Base-by-base conservation (phyloP, 2,113 vertebrate species). In the Vulpes ferrilata region DNA sequence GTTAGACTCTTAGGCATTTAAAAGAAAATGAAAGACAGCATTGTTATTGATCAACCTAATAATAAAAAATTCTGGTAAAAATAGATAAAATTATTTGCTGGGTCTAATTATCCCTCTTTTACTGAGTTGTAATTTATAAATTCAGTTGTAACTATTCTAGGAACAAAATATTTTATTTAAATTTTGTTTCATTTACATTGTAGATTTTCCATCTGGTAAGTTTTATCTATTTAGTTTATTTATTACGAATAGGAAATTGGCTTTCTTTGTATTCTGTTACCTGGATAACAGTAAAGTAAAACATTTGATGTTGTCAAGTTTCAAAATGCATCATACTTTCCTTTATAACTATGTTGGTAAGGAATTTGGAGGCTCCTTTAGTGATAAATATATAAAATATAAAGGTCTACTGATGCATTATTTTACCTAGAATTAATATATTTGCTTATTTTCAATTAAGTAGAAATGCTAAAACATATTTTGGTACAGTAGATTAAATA, bases 381-480 rank as follows among this genome's bases (percentile, higher is more conserved):
- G 53, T 35, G 1, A 67, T 23, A 35, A 88, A 78, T 69, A 57
- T 12, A 0, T 64, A 57, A 85, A 92, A 10, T 19, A 62, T 88
- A 57, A 78, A 64, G 67, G 16, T 67, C 19, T 78, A 73, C 19
- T 32, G 38, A 20, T 76, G 1, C 23, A 27, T 92, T 88, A 55
- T 82, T 90, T 71, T 82, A 48, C 23, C 38, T 32, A 59, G n/a
- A 96, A 79, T 67, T 53, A 86, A 65, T 53, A 84, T 12, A 73
- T 53, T 38, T 57, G 7, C 55, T 82, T 83, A 43, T 95, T 93
- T 97, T 88, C 20, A 88, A 32, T 69, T 53, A 67, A 35, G 48
- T 23, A 74, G 17, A 91, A 93, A 30, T 96, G 19, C 9, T 84
- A 48, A 13, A 43, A 35, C 5, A 23, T 82, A 86, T 79, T 86